Evolutionary conservation across 2,888 invertebrate species (phyloP).

Genomic region (Cerceris rybyensis): DNA sequence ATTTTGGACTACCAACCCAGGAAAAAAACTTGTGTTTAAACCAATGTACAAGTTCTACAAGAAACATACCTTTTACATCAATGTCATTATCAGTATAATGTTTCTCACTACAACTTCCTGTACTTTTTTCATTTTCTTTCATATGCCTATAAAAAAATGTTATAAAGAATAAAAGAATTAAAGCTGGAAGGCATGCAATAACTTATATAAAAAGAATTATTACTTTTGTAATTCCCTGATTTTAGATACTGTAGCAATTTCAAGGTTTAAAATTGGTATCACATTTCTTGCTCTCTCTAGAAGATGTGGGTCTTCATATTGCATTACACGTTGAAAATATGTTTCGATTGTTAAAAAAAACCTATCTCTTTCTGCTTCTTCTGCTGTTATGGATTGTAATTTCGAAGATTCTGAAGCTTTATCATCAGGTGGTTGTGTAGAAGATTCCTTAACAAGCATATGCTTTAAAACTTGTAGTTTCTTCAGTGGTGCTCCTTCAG

Average conservation of each 20-base stretch:
- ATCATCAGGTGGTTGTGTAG: not conserved
- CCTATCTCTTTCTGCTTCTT: constrained; percentile 25
- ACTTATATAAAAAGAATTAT: constrained; percentile 3
- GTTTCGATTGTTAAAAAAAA: constrained; percentile 81
- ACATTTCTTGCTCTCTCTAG: constrained; percentile 86
- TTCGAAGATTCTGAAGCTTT: not conserved
- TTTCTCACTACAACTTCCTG: not conserved
- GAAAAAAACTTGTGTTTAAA: constrained; percentile 95
- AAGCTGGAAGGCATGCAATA: not conserved
- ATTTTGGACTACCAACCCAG: constrained; percentile 93
- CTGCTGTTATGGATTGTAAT: constrained; percentile 1
- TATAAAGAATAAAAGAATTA: not conserved
- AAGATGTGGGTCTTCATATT: constrained; percentile 87
- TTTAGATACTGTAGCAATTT: constrained; percentile 85
- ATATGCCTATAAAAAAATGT: constrained; percentile 39
- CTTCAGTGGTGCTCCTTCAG: constrained; percentile 65
- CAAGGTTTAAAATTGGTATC: constrained; percentile 87
- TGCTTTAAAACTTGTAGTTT: constrained; percentile 67
- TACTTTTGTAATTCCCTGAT: constrained; percentile 85
- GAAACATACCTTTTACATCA: constrained; percentile 87
- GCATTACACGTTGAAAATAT: constrained; percentile 85
- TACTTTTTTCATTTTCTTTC: constrained; percentile 36
- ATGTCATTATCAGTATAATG: constrained; percentile 80
- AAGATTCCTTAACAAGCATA: constrained; percentile 49
- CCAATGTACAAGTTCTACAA: constrained; percentile 93